A percentile compares a stretch with the other conserved stretches of the same genome.
Evolutionary conservation across 2,888 invertebrate genomes (phyloP).

Genomic region (Chydorus sphaericus): DNA sequence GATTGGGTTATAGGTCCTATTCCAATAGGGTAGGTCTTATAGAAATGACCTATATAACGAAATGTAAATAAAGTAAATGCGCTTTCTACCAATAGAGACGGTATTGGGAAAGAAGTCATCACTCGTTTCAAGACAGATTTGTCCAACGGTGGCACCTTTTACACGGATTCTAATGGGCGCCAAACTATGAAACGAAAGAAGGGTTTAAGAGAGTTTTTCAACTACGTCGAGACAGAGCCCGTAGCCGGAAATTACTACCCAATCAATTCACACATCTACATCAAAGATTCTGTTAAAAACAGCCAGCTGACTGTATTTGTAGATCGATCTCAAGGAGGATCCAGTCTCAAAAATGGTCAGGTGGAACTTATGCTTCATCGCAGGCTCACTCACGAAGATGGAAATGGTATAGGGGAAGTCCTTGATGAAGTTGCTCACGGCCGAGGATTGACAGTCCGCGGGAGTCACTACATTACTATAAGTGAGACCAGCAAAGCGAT

Average conservation of each 20-base stretch:
- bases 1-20: slow-evolving; percentile 41
- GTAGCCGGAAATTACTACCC: slow-evolving; percentile 88
- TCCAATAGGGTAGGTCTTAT: slow-evolving; percentile 28
- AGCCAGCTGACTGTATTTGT: slow-evolving; percentile 18
- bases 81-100: too few relatives aligned
- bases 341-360: slow-evolving; percentile 27
- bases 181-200: slow-evolving; percentile 57
- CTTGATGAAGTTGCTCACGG: slow-evolving; percentile 57
- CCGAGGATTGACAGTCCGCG: not conserved
- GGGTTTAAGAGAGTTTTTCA: slow-evolving; percentile 58
- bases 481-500: not conserved
- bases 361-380: slow-evolving; percentile 52
- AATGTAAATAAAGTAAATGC: too few relatives aligned
- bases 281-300: slow-evolving; percentile 40
- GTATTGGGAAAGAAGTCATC: slow-evolving; percentile 67
- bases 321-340: slow-evolving; percentile 26
- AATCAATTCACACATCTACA: slow-evolving; percentile 60
- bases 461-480: not conserved
- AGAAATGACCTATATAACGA: too few relatives aligned
- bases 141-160: slow-evolving; percentile 50
- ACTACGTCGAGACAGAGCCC: slow-evolving; percentile 47
- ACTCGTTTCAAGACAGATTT: slow-evolving; percentile 51
- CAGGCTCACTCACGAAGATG: slow-evolving; percentile 68
- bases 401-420: slow-evolving; percentile 82
- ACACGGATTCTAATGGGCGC: slow-evolving; percentile 87